Conservation (phyloP, 2,797 vertebrate species). For the Chelon auratus region DNA sequence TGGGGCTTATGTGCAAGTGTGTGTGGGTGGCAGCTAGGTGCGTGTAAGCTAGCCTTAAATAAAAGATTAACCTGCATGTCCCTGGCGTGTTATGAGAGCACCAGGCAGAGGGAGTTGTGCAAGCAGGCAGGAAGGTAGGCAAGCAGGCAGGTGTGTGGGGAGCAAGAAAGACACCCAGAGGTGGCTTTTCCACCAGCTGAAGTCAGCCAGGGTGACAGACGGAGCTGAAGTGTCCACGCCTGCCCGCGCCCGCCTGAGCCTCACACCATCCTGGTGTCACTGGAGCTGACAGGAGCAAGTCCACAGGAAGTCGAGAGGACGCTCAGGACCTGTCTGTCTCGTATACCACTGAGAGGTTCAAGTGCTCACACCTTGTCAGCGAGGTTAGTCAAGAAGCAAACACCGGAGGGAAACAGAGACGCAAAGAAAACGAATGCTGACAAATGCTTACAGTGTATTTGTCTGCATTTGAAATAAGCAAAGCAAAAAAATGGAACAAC, state of each 20-base stretch:
- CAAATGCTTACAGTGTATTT: constrained; percentile 14
- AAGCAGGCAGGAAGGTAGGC: constrained; percentile 44
- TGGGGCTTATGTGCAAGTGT: constrained; percentile 50
- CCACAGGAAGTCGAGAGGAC: constrained; percentile 65
- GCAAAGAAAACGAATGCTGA: constrained; percentile 27
- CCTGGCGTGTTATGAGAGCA: constrained; percentile 73
- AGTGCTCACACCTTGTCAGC: constrained; percentile 76
- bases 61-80: constrained; percentile 82
- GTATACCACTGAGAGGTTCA: constrained; percentile 52
- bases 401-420: constrained; percentile 35
- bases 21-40: constrained; percentile 65
- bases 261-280: constrained; percentile 74
- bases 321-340: constrained; percentile 70
- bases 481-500: neutral
- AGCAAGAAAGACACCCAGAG: constrained; percentile 77
- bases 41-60: constrained; percentile 77
- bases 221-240: constrained; percentile 62
- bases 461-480: constrained; percentile 14
- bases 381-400: constrained; percentile 26
- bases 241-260: constrained; percentile 56
- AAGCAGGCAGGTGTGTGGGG: constrained; percentile 44
- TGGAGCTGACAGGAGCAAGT: constrained; percentile 80
- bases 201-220: constrained; percentile 79
- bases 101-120: constrained; percentile 61
- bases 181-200: constrained; percentile 77